Conservation (phyloP, 1,140 invertebrate genomes). For the Drosophila saltans region DNA sequence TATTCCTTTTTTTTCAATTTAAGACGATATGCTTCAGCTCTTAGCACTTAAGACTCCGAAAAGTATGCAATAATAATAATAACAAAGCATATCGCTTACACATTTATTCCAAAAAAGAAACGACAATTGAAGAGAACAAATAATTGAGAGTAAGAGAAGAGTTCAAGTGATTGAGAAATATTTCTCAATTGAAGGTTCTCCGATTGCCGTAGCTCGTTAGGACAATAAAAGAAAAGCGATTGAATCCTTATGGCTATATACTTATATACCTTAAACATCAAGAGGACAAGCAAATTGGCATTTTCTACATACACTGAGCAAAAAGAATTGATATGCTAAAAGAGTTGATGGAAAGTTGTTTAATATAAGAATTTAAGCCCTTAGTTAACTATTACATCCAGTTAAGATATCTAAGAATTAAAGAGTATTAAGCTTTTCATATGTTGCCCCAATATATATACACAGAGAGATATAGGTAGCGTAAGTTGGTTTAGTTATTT, state of each 20-base stretch:
- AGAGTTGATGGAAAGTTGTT: too few relatives aligned
- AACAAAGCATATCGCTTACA: background rate
- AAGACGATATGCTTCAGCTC: background rate
- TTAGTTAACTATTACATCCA: background rate
- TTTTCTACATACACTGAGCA: background rate
- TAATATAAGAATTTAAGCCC: too few relatives aligned
- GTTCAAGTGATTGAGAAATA: background rate
- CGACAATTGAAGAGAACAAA: background rate
- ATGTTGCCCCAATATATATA: background rate
- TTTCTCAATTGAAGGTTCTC: conserved; percentile 5
- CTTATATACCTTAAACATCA: background rate
- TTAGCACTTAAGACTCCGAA: background rate
- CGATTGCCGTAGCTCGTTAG: background rate
- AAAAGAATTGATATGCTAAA: background rate
- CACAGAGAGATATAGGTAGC: background rate
- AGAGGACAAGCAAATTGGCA: background rate
- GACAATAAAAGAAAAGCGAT: background rate
- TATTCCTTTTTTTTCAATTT: background rate
- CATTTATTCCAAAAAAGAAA: background rate
- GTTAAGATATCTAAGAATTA: background rate
- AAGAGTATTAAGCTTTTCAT: background rate
- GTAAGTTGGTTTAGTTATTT: background rate
- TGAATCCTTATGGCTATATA: background rate
- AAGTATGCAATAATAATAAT: conserved; percentile 9
- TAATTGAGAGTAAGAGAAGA: background rate